phyloP scores from a whole-genome alignment of 2,113 vertebrate genomes.

The Sceloporus tristichus region DNA sequence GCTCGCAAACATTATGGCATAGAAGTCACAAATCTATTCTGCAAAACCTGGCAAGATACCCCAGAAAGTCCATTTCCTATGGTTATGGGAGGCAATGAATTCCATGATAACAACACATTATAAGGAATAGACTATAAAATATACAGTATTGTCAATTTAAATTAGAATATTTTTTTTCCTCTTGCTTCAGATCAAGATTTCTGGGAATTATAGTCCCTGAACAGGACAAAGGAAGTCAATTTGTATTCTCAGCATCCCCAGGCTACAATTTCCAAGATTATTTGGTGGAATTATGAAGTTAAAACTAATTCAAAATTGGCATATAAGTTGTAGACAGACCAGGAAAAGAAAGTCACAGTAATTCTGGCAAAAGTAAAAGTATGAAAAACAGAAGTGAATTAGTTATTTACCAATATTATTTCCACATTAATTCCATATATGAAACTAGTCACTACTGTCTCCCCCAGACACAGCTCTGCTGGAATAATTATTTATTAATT shows the following conservation, averaged over 20 bases:
- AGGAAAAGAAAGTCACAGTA: neutral
- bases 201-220: neutral
- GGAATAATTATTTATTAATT: neutral
- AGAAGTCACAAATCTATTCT: too few species aligned
- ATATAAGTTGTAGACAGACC: neutral
- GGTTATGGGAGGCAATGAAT: neutral
- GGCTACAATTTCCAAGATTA: too few species aligned
- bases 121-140: neutral
- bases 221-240: too few species aligned
- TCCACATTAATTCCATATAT: neutral
- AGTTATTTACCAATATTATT: too few species aligned
- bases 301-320: too few species aligned
- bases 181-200: neutral
- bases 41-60: neutral
- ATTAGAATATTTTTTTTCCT: too few species aligned
- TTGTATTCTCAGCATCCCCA: neutral
- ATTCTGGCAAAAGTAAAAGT: too few species aligned
- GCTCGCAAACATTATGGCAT: neutral
- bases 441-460: neutral
- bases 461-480: neutral
- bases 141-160: neutral
- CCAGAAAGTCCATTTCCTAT: neutral
- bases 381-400: too few species aligned
- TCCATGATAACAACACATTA: neutral
- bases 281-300: too few species aligned